Percentiles rank a stretch among this genome's conserved stretches.
These are phyloP conservation scores for Lagorchestes hirsutus DNA, from an alignment of 2,797 vertebrate genomes.

Conservation along the genomic window DNA sequence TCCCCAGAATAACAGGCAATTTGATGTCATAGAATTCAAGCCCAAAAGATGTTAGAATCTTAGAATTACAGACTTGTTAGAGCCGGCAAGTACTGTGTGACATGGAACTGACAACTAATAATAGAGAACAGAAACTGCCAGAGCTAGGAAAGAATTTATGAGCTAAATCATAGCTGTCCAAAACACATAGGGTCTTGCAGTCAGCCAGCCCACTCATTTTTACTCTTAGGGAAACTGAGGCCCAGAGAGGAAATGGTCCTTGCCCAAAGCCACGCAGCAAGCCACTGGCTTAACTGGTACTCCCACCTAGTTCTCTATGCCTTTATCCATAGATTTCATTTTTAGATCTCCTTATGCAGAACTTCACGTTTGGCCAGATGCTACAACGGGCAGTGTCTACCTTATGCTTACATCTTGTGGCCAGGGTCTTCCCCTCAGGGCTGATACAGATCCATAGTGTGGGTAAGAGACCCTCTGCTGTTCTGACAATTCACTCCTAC, in stretches of 20 bases:
- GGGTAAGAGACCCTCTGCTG: background rate
- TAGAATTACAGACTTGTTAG: background rate
- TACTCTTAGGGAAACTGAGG: background rate
- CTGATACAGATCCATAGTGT: background rate
- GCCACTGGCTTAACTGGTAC: background rate
- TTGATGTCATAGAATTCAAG: background rate
- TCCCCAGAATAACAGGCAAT: background rate
- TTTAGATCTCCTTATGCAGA: background rate
- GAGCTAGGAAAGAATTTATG: background rate
- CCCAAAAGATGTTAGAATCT: background rate
- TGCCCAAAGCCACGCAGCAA: background rate
- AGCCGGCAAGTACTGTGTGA: background rate
- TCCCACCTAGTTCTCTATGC: background rate
- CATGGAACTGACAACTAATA: background rate
- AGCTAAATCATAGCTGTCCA: background rate
- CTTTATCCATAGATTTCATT: background rate
- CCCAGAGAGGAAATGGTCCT: background rate
- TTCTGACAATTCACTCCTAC: background rate
- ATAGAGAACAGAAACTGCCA: background rate
- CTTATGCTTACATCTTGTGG: background rate
- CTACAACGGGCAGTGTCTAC: background rate
- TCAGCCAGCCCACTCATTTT: background rate
- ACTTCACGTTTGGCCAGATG: background rate
- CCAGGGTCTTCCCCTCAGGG: background rate
- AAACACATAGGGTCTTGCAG: background rate